These are phyloP conservation scores for Plebejus melissa DNA, from an alignment of 2,888 invertebrate genomes.

Conservation along the genomic window DNA sequence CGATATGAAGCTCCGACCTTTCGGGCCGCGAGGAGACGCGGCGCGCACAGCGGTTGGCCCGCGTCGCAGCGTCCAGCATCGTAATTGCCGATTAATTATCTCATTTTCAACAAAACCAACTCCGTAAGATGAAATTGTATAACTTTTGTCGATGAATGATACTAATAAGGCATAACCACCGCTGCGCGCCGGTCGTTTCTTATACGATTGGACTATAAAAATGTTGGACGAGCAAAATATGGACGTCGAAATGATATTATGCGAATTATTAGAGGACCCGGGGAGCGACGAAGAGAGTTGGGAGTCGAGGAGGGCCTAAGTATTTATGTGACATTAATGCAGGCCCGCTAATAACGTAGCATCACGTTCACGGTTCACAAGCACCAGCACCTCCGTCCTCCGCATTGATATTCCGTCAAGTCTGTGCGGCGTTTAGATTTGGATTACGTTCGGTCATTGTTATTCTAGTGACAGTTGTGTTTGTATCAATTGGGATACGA, in stretches of 20 bases:
- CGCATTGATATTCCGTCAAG: conserved; percentile 72
- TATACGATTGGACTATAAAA: conserved; percentile 56
- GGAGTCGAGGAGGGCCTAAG: conserved; percentile 41
- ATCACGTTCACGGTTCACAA: conserved; percentile 77
- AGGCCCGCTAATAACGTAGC: conserved; percentile 69
- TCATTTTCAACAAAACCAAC: conserved; percentile 74
- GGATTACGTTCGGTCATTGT: conserved; percentile 75
- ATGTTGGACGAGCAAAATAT: conserved; percentile 56
- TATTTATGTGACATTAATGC: conserved; percentile 74
- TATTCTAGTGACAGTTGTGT: conserved; percentile 63
- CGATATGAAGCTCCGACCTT: conserved; percentile 61
- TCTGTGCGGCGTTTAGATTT: conserved; percentile 72
- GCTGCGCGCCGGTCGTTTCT: conserved; percentile 54
- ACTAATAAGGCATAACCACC: conserved; percentile 69
- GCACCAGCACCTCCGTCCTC: conserved; percentile 56
- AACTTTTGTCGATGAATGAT: conserved; percentile 65
- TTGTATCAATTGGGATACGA: conserved; percentile 67
- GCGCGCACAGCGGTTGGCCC: conserved; percentile 69
- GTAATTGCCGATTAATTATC: conserved; percentile 78
- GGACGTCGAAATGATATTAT: conserved; percentile 51
- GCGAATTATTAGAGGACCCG: conserved; percentile 42
- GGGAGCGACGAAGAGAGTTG: background rate
- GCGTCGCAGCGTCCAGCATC: conserved; percentile 69
- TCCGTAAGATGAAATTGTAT: conserved; percentile 70
- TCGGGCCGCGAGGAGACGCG: conserved; percentile 46